Percentiles rank a stretch among this genome's conserved stretches.
phyloP scores from a whole-genome alignment of 2,797 vertebrate species.

The Arctocebus calabarensis region DNA sequence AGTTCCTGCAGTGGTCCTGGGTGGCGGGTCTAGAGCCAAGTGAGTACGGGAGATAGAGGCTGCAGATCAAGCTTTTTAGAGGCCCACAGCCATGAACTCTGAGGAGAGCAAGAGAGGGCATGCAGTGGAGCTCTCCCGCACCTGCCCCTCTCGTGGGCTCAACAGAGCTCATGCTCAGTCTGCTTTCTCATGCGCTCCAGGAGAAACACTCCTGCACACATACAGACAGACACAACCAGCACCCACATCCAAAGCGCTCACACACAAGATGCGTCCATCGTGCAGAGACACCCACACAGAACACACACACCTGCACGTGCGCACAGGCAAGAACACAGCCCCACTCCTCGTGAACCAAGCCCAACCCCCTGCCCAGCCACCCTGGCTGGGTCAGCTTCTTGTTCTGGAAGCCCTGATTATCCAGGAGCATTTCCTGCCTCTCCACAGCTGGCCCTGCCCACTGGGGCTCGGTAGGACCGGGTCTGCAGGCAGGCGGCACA shows the following conservation, averaged over 20 bases:
- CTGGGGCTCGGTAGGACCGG: not conserved
- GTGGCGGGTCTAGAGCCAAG: not conserved
- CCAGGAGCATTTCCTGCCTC: not conserved
- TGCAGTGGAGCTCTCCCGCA: not conserved
- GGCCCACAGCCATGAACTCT: not conserved
- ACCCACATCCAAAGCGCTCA: not conserved
- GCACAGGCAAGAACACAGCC: not conserved
- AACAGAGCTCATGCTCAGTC: not conserved
- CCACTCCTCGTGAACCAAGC: not conserved
- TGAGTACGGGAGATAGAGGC: not conserved
- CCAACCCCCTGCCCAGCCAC: not conserved
- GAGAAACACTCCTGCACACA: not conserved
- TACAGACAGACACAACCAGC: slow-evolving; percentile 17
- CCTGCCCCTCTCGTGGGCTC: not conserved
- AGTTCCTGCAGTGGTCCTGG: not conserved
- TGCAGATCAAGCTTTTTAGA: not conserved
- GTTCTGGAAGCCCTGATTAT: not conserved
- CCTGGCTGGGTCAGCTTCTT: not conserved
- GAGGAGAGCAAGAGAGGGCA: not conserved
- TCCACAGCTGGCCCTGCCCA: not conserved
- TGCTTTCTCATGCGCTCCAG: not conserved
- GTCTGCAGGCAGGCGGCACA: not conserved
- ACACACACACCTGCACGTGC: not conserved
- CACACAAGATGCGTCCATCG: fast-evolving
- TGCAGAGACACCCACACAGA: not conserved